These are phyloP conservation scores for Chaenocephalus aceratus DNA, from an alignment of 2,113 vertebrate species.

Conservation along the genomic window DNA sequence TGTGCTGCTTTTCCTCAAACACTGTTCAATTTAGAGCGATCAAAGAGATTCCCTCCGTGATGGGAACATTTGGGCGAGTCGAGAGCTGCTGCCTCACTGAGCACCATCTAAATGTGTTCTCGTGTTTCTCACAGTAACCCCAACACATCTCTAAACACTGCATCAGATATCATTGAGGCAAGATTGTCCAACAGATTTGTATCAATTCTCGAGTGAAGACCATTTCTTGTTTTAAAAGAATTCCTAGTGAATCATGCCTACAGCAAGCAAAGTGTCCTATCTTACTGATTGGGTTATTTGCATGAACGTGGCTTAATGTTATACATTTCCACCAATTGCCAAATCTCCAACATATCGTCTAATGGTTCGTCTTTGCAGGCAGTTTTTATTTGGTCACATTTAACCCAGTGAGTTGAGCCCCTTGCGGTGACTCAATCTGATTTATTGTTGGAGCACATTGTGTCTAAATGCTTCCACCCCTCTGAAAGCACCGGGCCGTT, in stretches of 20 bases:
- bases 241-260: not conserved
- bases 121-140: not conserved
- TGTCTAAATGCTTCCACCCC: slow-evolving; percentile 33
- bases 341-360: not conserved
- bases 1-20: slow-evolving; percentile 7
- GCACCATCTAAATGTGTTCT: not conserved
- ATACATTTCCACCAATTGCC: slow-evolving; percentile 11
- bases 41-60: slow-evolving; percentile 18
- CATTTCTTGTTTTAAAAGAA: too few relatives aligned
- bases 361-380: slow-evolving; percentile 9
- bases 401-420: slow-evolving; percentile 12
- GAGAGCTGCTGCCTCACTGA: slow-evolving; percentile 12
- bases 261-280: not conserved
- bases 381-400: slow-evolving; percentile 12
- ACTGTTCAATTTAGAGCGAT: slow-evolving; percentile 25
- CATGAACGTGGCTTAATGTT: not conserved
- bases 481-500: slow-evolving; percentile 29
- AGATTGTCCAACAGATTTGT: slow-evolving; percentile 36
- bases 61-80: slow-evolving; percentile 5
- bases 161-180: slow-evolving; percentile 1
- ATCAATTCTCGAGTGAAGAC: slow-evolving; percentile 24
- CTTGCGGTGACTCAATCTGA: slow-evolving; percentile 56
- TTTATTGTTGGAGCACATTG: slow-evolving; percentile 44
- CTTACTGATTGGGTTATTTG: not conserved
- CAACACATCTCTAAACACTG: slow-evolving; percentile 14